Conservation (phyloP, 2,888 invertebrate genomes). For the Mactromeris polynyma region DNA sequence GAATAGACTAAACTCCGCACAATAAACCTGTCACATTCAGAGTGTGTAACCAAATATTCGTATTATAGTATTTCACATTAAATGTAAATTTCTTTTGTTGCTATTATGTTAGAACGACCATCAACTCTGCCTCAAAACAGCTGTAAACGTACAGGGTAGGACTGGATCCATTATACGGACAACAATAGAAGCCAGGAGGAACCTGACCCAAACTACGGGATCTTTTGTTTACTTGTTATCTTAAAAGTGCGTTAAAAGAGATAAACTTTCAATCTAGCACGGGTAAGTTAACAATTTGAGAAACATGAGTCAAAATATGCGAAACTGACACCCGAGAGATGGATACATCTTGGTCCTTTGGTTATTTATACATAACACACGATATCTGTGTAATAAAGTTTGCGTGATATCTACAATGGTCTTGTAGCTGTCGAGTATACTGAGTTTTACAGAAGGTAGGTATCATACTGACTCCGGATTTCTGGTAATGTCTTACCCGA, state of each 20-base stretch:
- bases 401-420: not conserved
- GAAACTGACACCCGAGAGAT: slow-evolving; percentile 9
- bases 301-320: slow-evolving; percentile 36
- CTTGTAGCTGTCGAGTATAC: too few species aligned
- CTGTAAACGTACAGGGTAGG: slow-evolving; percentile 65
- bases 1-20: slow-evolving; percentile 65
- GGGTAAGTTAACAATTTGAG: slow-evolving; percentile 35
- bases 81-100: slow-evolving; percentile 73
- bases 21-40: slow-evolving; percentile 68
- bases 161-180: slow-evolving; percentile 52
- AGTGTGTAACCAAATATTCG: slow-evolving; percentile 57
- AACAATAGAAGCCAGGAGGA: slow-evolving; percentile 65
- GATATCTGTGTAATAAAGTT: not conserved
- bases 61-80: slow-evolving; percentile 69
- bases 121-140: slow-evolving; percentile 55
- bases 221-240: slow-evolving; percentile 67
- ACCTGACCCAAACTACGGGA: slow-evolving; percentile 59
- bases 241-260: slow-evolving; percentile 58
- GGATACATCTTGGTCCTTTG: not conserved
- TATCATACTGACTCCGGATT: too few species aligned
- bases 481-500: too few species aligned
- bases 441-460: too few species aligned
- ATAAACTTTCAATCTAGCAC: slow-evolving; percentile 61
- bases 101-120: slow-evolving; percentile 64
- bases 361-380: slow-evolving; percentile 9